These are phyloP conservation scores for Sicus ferrugineus DNA, from an alignment of 2,888 invertebrate species.

Conservation along the genomic window DNA sequence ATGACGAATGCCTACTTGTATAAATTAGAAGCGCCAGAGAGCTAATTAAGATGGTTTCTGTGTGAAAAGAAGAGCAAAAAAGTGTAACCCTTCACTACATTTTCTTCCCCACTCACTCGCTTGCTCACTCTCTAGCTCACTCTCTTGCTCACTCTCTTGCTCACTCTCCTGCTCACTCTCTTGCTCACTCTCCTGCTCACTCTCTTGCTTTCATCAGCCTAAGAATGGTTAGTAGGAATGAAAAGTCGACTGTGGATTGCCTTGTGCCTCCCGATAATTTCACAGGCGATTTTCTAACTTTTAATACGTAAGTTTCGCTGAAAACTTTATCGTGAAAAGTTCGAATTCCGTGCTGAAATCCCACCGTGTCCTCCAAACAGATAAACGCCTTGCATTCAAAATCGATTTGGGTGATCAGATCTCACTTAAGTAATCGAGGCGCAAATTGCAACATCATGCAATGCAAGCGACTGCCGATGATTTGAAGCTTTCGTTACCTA, in stretches of 20 bases:
- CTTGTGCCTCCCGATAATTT: no score
- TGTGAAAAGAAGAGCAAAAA: neutral
- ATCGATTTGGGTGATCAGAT: neutral
- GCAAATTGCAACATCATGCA: neutral
- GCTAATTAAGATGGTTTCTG: neutral
- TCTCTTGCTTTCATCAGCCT: neutral
- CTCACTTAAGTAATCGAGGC: neutral
- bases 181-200: no score
- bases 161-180: no score
- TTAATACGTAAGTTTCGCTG: no score
- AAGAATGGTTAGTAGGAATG: no score
- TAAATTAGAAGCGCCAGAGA: conserved; percentile 1
- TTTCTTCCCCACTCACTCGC: neutral
- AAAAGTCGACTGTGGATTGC: no score
- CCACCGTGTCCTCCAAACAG: no score
- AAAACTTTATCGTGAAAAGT: no score
- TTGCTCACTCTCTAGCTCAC: neutral
- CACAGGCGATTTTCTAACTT: no score
- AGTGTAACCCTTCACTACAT: neutral
- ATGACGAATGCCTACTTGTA: conserved; percentile 15
- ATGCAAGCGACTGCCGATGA: neutral
- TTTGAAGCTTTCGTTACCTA: conserved; percentile 3
- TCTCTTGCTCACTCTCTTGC: neutral
- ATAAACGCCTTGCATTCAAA: no score
- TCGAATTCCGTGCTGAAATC: no score